Base-by-base conservation (phyloP, 2,888 invertebrate genomes). In the Nemotelus pantherinus region DNA sequence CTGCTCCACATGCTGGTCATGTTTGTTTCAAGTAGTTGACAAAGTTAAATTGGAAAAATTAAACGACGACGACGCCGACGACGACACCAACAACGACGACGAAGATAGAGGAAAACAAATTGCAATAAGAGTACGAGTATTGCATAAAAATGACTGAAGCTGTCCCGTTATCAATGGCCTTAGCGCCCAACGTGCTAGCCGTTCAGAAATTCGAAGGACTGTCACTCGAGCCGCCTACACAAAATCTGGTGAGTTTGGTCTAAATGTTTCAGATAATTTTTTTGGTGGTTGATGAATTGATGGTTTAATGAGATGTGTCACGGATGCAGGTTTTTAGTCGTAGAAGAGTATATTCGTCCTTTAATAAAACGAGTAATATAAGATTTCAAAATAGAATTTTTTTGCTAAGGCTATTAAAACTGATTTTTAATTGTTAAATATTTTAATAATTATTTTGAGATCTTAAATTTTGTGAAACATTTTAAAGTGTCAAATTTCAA, bases 151-250 rank as follows among this genome's bases (percentile, higher is more conserved):
- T 80, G 79, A 78, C 79, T 50, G 78, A 80, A 53, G 67, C 75
- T 25, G 48, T 71, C n/a, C 60, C 80, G 50, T 43, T 77, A 41
- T 75, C 76, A 9, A 60, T 80, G 67, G 75, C 77, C 41, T 7
- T 64, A 39, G 60, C 74, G 43, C 50, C 74, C 9, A 74, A 60
- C 45, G 67, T 72, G 60, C 75, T 81, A 53, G 81, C 82, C 44
- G 81, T 83, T 70, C 80, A 81, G 78, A 81, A 81, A 79, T 82
- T 80, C 77, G 77, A 82, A 79, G 82, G 82, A 79, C 78, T 83
- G 64, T 77, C 81, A 50, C 77, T 82, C 65, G 82, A 83, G 57
- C 82, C 82, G 58, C 80, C 80, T 47, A 81, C 79, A 77, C 81
- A 81, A 77, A 80, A 83, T 80, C 53, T 83, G 80, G 82, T 82